Conservation (phyloP, 2,797 vertebrate genomes). For the Phoebastria nigripes region DNA sequence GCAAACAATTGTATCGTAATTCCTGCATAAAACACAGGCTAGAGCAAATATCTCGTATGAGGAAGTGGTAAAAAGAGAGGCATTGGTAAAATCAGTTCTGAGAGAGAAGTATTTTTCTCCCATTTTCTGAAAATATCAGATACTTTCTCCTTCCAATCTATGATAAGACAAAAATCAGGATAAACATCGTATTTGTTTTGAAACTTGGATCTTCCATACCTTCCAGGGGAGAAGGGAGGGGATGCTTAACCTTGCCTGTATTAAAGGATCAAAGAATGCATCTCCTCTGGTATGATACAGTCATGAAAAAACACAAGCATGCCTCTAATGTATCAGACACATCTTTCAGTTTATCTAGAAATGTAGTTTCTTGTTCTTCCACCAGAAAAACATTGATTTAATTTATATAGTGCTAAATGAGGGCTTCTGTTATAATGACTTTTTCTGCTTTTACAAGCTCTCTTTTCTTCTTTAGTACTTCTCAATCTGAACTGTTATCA, state of each 20-base stretch:
- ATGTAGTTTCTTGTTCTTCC: not conserved
- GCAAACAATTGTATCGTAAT: not conserved
- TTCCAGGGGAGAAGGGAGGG: not conserved
- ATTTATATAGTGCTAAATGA: not conserved
- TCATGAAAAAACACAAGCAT: not conserved
- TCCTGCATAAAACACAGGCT: not conserved
- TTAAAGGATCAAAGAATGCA: not conserved
- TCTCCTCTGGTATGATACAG: not conserved
- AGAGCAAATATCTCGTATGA: not conserved
- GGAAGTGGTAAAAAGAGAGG: not conserved
- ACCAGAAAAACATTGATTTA: not conserved
- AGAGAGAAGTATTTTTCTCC: not conserved
- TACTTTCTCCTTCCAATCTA: not conserved
- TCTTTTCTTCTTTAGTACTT: not conserved
- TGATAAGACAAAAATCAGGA: not conserved
- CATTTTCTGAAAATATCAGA: not conserved
- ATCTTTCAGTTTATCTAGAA: not conserved
- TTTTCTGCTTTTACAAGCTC: not conserved
- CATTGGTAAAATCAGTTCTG: not conserved
- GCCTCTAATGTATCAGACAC: not conserved
- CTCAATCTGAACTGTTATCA: not conserved
- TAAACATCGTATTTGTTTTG: not conserved
- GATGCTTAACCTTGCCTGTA: not conserved
- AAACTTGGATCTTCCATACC: not conserved
- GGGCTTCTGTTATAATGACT: not conserved